These are phyloP conservation scores for Nomada ruficornis DNA, from an alignment of 2,888 invertebrate genomes.

Conservation along the genomic window DNA sequence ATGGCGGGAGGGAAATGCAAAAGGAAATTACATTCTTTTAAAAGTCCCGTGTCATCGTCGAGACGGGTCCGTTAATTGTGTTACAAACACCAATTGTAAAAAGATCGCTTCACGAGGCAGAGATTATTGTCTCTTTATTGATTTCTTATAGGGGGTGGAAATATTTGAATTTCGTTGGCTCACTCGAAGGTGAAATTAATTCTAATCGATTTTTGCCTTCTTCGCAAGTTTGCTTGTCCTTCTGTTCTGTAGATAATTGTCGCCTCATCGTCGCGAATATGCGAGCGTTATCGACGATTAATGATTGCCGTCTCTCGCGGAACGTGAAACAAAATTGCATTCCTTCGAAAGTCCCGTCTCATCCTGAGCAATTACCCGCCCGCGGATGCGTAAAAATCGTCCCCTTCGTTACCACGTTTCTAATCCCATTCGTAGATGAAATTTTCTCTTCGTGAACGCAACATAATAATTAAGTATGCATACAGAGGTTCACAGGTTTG, in stretches of 20 bases:
- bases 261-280: slow-evolving; percentile 53
- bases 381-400: slow-evolving; percentile 17
- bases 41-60: slow-evolving; percentile 72
- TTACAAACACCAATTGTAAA: not conserved
- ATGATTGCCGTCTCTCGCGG: slow-evolving; percentile 64
- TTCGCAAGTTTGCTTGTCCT: slow-evolving; percentile 33
- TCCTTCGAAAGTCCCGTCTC: slow-evolving; percentile 75
- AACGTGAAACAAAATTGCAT: slow-evolving; percentile 76
- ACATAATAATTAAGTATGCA: not conserved
- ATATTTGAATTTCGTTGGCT: not conserved
- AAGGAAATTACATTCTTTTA: slow-evolving; percentile 78
- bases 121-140: not conserved
- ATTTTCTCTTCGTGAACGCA: slow-evolving; percentile 16
- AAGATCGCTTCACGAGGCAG: not conserved
- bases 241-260: slow-evolving; percentile 73
- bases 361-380: slow-evolving; percentile 73
- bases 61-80: slow-evolving; percentile 29
- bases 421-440: slow-evolving; percentile 49
- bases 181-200: not conserved
- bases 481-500: not conserved
- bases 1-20: slow-evolving; percentile 60
- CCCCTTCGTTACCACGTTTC: slow-evolving; percentile 39
- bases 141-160: not conserved
- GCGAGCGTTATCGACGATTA: slow-evolving; percentile 62
- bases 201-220: not conserved